Percentiles rank a stretch among this genome's conserved stretches.
Evolutionary conservation across 1,140 invertebrate species (phyloP).

Genomic region (Drosophila ironensis): DNA sequence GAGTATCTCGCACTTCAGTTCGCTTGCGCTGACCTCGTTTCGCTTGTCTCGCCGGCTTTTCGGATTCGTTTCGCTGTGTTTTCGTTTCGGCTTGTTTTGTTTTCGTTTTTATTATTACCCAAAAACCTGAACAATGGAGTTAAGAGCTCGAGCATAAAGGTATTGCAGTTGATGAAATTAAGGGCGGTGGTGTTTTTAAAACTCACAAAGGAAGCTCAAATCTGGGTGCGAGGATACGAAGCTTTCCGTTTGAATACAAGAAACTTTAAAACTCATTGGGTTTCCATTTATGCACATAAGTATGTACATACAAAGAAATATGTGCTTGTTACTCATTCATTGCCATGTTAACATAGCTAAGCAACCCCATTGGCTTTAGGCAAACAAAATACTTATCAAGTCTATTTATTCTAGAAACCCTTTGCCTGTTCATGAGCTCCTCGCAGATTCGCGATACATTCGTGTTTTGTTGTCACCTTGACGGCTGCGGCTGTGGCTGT

Average conservation of each 20-base stretch:
- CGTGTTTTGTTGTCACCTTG: background rate
- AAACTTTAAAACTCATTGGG: no score
- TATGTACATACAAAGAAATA: no score
- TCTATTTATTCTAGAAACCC: constrained; percentile 4
- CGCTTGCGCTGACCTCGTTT: constrained; percentile 53
- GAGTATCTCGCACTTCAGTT: constrained; percentile 23
- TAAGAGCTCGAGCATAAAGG: no score
- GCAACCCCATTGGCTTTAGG: no score
- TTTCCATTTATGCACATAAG: no score
- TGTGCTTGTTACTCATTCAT: no score
- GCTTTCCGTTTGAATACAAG: no score
- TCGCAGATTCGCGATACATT: background rate
- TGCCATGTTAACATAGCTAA: no score
- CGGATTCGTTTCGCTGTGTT: background rate
- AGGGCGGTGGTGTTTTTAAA: no score
- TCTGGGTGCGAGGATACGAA: no score
- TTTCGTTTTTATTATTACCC: constrained; percentile 17
- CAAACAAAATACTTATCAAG: background rate
- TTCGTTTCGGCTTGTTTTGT: constrained; percentile 28
- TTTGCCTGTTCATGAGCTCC: constrained; percentile 8
- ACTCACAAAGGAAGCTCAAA: no score
- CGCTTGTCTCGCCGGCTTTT: constrained; percentile 7
- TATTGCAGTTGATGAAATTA: no score
- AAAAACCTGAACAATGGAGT: constrained; percentile 47
- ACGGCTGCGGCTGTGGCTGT: constrained; percentile 7